Evolutionary conservation across 2,113 vertebrate species (phyloP), one percentile per base, ranked within the genome.

Genomic region (Trogon melanurus): DNA sequence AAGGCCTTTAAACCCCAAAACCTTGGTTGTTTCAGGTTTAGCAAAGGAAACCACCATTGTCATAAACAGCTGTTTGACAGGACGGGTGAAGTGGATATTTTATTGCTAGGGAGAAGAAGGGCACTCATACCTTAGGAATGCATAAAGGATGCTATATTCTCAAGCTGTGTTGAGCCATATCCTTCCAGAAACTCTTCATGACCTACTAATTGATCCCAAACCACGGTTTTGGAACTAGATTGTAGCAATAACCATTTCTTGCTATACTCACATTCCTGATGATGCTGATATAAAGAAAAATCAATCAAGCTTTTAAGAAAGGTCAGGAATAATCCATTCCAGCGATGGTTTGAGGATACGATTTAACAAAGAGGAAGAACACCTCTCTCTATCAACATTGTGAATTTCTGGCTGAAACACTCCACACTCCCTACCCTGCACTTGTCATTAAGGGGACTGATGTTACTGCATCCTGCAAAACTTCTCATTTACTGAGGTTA

Each of bases 291-390:
- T 75, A 78, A 87, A 95, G 85, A 95, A 85, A 95, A 97, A 97
- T 88, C 97, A 94, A 94, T 91, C 47, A n/a, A 76, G 54, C 91
- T 93, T 94, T 97, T 94, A 96, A 95, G 80, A 88, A 97, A 97
- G 89, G 79, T 96, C 70, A 96, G 54, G 90, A 96, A 90, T 83
- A 93, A 97, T 93, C 82, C 71, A 95, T 93, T 95, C 51, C 79
- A 95, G 60, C 57, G 90, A 82, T 78, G n/a, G 65, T 94, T 90
- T 88, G 56, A 94, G 53, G 66, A 72, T 56, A 74, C 11, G 8
- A 80, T 89, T 96, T 15, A 93, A 74, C 79, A 95, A 79, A 91
- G 85, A 95, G 57, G 71, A 91, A 65, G 36, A 85, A 20, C 36
- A n/a, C 19, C 4, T 87, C 51, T 84, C 47, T 74, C 20, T 30